Conservation (phyloP, 2,113 vertebrate genomes). For the Zosterops hypoxanthus region DNA sequence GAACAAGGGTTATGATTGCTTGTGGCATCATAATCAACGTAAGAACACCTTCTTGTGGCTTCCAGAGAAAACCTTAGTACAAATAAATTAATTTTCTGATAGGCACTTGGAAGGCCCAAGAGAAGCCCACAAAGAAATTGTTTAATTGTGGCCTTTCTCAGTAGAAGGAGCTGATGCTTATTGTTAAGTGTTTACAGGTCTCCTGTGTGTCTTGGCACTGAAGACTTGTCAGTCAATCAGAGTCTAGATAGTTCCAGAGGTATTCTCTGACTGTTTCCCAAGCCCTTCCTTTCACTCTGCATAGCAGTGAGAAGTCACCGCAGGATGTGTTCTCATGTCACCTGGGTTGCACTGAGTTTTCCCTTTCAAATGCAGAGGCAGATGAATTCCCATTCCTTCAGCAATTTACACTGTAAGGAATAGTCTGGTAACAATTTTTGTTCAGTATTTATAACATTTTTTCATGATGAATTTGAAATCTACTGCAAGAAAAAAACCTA, state of each 20-base stretch:
- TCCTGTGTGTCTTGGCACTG: neutral
- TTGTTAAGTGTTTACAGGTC: neutral
- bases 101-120: neutral
- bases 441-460: neutral
- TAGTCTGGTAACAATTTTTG: neutral
- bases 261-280: conserved; percentile 11
- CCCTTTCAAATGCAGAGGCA: neutral
- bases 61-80: neutral
- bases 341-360: neutral
- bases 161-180: neutral
- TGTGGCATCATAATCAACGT: neutral
- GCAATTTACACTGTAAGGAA: neutral
- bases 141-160: neutral
- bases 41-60: neutral
- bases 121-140: neutral
- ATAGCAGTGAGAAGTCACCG: neutral
- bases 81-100: neutral
- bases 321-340: neutral
- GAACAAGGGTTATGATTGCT: neutral
- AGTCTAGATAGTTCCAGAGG: neutral
- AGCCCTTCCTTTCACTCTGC: conserved; percentile 14
- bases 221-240: neutral
- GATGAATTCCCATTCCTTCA: neutral
- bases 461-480: neutral
- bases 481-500: neutral